Conservation (phyloP, 2,113 vertebrate species). For the Platichthys stellatus region DNA sequence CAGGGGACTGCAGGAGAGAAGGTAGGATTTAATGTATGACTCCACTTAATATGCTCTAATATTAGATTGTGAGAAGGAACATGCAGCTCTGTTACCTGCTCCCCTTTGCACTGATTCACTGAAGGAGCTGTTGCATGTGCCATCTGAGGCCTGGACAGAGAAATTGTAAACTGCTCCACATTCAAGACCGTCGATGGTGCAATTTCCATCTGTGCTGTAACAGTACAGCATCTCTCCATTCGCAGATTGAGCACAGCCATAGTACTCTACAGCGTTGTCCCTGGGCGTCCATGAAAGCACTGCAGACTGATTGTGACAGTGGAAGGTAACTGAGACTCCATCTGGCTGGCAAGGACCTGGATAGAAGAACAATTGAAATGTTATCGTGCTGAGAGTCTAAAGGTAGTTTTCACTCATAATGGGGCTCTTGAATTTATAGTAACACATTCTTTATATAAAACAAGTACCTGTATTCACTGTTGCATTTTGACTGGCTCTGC, state of each 20-base stretch:
- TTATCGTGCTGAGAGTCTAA: not conserved
- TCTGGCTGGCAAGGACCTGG: constrained; percentile 79
- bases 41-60: not conserved
- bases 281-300: constrained; percentile 71
- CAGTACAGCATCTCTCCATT: constrained; percentile 67
- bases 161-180: constrained; percentile 80
- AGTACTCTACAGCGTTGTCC: constrained; percentile 58
- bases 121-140: constrained; percentile 79
- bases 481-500: constrained; percentile 56
- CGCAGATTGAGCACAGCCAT: constrained; percentile 62
- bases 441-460: not conserved
- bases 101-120: constrained; percentile 59
- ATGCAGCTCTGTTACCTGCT: constrained; percentile 70
- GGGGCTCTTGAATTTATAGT: not conserved
- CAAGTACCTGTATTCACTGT: constrained; percentile 71
- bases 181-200: constrained; percentile 68
- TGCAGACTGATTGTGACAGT: constrained; percentile 73
- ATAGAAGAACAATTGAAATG: not conserved
- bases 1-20: constrained; percentile 74
- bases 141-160: constrained; percentile 76
- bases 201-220: constrained; percentile 51
- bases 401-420: not conserved
- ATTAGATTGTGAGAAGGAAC: not conserved
- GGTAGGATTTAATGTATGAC: not conserved
- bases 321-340: constrained; percentile 53